Conservation (phyloP, 2,888 invertebrate genomes). For the Oxyteleia sp. region DNA sequence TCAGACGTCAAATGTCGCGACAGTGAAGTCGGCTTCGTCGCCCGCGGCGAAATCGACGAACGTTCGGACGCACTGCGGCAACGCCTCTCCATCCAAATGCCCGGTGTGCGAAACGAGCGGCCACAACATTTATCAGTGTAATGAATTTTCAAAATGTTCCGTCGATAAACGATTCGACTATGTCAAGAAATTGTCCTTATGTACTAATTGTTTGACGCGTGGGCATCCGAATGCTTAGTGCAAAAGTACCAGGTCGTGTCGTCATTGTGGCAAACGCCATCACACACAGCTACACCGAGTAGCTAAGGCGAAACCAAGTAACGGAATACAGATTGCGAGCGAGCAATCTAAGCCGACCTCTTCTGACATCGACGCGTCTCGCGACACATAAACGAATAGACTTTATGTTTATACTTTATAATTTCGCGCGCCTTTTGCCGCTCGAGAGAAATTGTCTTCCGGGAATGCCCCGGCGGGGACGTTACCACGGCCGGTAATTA, state of each 20-base stretch:
- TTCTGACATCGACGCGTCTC: too few relatives aligned
- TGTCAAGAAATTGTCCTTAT: not conserved
- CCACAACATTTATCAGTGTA: not conserved
- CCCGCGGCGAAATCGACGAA: not conserved
- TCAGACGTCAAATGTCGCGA: not conserved
- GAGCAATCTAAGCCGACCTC: too few relatives aligned
- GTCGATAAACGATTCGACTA: not conserved
- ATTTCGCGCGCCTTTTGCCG: constrained; percentile 55
- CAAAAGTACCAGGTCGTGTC: not conserved
- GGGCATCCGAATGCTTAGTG: not conserved
- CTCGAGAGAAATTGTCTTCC: constrained; percentile 20
- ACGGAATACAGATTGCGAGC: too few relatives aligned
- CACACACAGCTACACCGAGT: not conserved
- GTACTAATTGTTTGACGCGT: not conserved
- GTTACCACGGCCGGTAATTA: constrained; percentile 33
- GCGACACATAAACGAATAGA: too few relatives aligned
- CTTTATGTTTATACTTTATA: constrained; percentile 80
- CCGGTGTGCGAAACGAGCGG: not conserved
- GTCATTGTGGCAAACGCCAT: not conserved
- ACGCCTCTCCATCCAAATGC: not conserved
- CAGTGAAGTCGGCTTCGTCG: not conserved
- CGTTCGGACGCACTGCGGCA: not conserved
- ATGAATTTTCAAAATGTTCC: not conserved
- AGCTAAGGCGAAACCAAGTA: too few relatives aligned
- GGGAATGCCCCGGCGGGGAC: not conserved